Evolutionary conservation across 2,888 invertebrate genomes (phyloP), one percentile per base, ranked within the genome.

Genomic region (Drosophila austrosaltans): DNA sequence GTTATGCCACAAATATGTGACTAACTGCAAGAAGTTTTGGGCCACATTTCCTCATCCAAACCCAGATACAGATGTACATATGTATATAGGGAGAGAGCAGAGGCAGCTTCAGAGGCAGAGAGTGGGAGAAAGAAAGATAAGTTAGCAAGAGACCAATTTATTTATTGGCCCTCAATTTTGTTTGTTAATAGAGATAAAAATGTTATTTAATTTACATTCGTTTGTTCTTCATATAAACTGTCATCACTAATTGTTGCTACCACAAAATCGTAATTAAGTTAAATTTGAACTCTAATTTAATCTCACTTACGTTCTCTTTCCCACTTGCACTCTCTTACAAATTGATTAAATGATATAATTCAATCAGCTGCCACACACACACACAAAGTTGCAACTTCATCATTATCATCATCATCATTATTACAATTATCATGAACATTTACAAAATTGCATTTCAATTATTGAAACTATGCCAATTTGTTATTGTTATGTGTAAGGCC

Each of bases 281-380:
- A 25, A 22, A 25, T 48, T 25, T 25, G 48, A 25, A 48, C 22
- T 25, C 48, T 48, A 48, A 48, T 48, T 48, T 7, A 48, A 48
- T 48, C 44, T 25, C 36, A 3, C 36, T 36, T 10, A 2, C 36
- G 7, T 2, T 36, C 25, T 25, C 25, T 25, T 7, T 53, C 28
- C n/a, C 12, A 3, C 25, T 5, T 4, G 1, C 25, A 2, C 25
- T 6, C 16, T 4, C 56, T 36, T 10, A 36, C 57, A 39, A 57
- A 57, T 39, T 39, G 57, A 57, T 57, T 57, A 57, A 57, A 57
- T 39, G 57, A 57, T 36, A 57, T 57, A 57, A 57, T 57, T 57
- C 39, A 57, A 57, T 57, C 57, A 39, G 8, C 22, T 36, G 36
- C 36, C 22, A 22, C 6, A 12, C 3, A 12, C 10, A 22, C 22